These are phyloP conservation scores for Drosophila teissieri DNA, from an alignment of 1,140 invertebrate species.

Conservation along the genomic window DNA sequence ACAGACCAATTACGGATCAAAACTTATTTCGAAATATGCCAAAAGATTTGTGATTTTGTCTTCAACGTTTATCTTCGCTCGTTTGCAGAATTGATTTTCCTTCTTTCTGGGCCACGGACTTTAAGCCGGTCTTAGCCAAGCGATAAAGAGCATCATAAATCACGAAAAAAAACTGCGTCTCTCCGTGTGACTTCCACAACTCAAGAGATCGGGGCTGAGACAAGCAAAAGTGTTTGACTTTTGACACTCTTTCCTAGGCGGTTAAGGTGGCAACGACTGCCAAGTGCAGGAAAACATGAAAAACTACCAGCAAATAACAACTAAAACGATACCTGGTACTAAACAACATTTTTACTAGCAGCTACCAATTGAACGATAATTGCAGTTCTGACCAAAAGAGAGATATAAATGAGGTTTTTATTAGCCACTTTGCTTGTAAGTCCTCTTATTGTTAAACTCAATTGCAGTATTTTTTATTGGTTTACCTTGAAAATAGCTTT, in stretches of 20 bases:
- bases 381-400: conserved; percentile 1
- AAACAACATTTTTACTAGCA: background rate
- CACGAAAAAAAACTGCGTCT: conserved; percentile 21
- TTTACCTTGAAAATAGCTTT: no score
- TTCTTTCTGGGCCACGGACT: conserved; percentile 1
- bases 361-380: background rate
- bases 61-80: no score
- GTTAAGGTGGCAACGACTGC: conserved; percentile 28
- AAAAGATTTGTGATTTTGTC: background rate
- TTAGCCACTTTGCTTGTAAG: background rate
- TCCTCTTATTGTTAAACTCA: no score
- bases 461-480: background rate
- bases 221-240: conserved; percentile 59
- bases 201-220: conserved; percentile 17
- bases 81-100: background rate
- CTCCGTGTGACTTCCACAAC: conserved; percentile 16
- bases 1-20: no score
- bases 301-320: background rate
- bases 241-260: conserved; percentile 47
- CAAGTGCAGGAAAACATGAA: conserved; percentile 22
- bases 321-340: conserved; percentile 1
- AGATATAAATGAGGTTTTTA: background rate
- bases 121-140: conserved; percentile 16
- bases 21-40: background rate
- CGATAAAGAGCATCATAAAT: conserved; percentile 51